Conservation (phyloP, 2,113 vertebrate species). For the Circaetus gallicus region DNA sequence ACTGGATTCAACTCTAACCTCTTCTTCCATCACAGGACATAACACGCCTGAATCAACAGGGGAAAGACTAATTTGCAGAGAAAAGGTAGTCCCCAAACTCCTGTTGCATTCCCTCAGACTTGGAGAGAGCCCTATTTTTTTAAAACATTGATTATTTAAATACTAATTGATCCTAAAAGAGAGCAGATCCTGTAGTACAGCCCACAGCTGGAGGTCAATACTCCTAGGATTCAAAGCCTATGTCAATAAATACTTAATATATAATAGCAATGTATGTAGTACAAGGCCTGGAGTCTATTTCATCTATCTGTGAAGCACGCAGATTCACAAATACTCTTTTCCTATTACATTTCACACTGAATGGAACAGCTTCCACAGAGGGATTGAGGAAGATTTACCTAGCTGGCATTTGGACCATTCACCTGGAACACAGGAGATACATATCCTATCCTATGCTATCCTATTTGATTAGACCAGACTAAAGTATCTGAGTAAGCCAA, state of each 20-base stretch:
- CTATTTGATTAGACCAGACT: background rate
- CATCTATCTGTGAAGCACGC: background rate
- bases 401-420: background rate
- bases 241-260: background rate
- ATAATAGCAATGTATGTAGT: rapidly evolving
- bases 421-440: background rate
- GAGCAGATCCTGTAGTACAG: background rate
- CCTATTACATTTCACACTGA: background rate
- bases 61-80: background rate
- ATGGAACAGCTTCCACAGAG: background rate
- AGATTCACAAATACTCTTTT: background rate
- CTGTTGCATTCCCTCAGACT: background rate
- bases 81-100: background rate
- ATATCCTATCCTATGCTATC: background rate
- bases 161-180: background rate
- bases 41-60: background rate
- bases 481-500: background rate
- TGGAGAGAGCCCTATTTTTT: background rate
- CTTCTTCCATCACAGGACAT: background rate
- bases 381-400: background rate
- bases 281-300: background rate
- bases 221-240: background rate
- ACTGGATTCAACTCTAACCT: background rate
- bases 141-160: background rate
- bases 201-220: background rate